These are phyloP conservation scores for Tinea trinotella DNA, from an alignment of 2,888 invertebrate genomes.

Conservation along the genomic window DNA sequence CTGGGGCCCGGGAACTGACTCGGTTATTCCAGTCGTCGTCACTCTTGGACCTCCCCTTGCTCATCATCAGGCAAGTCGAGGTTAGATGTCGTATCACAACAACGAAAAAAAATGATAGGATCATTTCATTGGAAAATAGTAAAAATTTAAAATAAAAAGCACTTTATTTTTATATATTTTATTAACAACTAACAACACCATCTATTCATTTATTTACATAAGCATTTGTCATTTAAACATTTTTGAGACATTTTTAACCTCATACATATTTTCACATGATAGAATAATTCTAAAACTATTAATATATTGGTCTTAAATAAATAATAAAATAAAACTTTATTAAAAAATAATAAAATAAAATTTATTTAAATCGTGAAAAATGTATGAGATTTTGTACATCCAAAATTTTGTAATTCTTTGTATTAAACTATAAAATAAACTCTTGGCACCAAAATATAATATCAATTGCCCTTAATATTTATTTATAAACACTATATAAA, in stretches of 20 bases:
- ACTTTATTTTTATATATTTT: neutral
- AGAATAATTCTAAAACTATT: neutral
- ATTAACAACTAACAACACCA: conserved; percentile 11
- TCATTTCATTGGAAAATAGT: neutral
- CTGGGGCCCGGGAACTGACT: too few relatives aligned
- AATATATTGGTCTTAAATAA: conserved; percentile 7
- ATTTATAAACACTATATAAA: too few relatives aligned
- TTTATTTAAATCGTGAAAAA: neutral
- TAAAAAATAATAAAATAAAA: neutral
- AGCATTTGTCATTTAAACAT: neutral
- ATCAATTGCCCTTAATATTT: too few relatives aligned
- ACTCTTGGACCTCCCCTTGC: too few relatives aligned
- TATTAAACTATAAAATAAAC: too few relatives aligned
- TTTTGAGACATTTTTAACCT: neutral
- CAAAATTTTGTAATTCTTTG: too few relatives aligned
- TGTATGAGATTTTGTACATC: neutral
- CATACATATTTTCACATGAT: neutral
- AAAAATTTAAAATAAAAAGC: neutral
- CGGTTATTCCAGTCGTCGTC: too few relatives aligned
- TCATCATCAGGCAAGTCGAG: too few relatives aligned
- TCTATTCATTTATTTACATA: conserved; percentile 3
- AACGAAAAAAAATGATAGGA: too few relatives aligned
- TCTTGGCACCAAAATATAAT: too few relatives aligned
- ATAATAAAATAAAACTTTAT: too few relatives aligned
- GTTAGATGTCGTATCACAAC: too few relatives aligned